These are phyloP conservation scores for Amphilophus citrinellus DNA, from an alignment of 2,113 vertebrate genomes.

Conservation along the genomic window DNA sequence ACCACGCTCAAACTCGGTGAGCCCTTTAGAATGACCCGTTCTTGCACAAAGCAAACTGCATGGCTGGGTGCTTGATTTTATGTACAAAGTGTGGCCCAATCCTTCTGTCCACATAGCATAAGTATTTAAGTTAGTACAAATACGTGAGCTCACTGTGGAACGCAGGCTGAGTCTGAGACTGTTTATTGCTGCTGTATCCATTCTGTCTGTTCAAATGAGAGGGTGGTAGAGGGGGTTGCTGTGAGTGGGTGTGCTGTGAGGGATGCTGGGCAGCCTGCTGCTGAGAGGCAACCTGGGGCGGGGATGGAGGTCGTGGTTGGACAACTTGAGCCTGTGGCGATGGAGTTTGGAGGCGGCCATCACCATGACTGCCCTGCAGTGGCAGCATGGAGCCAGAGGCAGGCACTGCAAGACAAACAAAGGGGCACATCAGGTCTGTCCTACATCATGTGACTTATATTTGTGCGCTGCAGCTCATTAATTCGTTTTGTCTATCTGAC, in stretches of 20 bases:
- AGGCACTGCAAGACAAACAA: constrained; percentile 49
- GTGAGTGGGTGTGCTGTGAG: constrained; percentile 59
- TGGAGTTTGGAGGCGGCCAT: constrained; percentile 74
- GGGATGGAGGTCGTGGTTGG: constrained; percentile 64
- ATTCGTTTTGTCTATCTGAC: neutral
- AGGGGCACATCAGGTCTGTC: neutral
- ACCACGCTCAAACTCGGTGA: too few relatives aligned
- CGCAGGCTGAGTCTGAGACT: constrained; percentile 66
- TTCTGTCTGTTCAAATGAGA: constrained; percentile 63
- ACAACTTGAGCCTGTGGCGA: constrained; percentile 77
- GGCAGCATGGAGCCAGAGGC: constrained; percentile 75
- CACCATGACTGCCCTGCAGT: constrained; percentile 70
- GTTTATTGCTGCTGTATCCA: constrained; percentile 66
- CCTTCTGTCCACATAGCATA: neutral
- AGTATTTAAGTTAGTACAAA: neutral
- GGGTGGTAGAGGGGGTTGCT: constrained; percentile 54
- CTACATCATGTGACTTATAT: neutral
- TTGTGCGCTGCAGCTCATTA: neutral
- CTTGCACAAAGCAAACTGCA: too few relatives aligned
- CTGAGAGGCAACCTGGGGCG: constrained; percentile 71
- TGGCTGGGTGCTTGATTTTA: rapidly evolving
- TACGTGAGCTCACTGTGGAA: constrained; percentile 77
- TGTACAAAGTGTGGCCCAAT: neutral
- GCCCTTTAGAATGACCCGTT: too few relatives aligned
- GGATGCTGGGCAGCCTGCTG: constrained; percentile 58